Percentiles rank a stretch among this genome's conserved stretches.
Conservation (phyloP, 2,888 invertebrate species). For the Andrena bucephala region DNA sequence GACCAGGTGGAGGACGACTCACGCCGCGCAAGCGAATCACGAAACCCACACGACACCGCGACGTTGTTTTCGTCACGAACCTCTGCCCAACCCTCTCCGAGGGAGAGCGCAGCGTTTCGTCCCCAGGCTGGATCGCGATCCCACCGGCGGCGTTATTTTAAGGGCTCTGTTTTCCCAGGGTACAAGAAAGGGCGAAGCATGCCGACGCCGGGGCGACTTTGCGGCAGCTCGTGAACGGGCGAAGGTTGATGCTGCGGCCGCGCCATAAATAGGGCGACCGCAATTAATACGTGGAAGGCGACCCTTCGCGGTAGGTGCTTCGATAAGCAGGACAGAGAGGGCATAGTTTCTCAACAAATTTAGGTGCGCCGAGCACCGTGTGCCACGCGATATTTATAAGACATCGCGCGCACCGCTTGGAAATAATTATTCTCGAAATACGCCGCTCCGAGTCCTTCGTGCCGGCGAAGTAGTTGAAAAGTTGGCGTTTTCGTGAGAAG, state of each 20-base stretch:
- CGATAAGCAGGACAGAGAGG: constrained; percentile 30
- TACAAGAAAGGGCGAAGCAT: background rate
- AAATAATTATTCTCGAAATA: constrained; percentile 12
- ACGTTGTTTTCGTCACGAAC: constrained; percentile 42
- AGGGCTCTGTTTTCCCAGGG: background rate
- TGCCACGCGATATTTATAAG: constrained; percentile 36
- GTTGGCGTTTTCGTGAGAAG: constrained; percentile 1
- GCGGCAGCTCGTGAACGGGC: background rate
- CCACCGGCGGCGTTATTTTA: background rate
- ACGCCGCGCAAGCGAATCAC: constrained; percentile 7
- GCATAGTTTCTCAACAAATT: constrained; percentile 41
- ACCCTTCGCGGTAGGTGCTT: constrained; percentile 37
- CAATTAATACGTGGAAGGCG: constrained; percentile 43
- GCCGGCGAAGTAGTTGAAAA: background rate
- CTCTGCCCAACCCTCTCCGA: background rate
- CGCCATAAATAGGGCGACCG: constrained; percentile 47
- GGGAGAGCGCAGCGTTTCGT: background rate
- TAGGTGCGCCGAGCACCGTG: constrained; percentile 3
- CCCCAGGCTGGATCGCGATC: background rate
- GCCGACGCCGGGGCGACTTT: background rate
- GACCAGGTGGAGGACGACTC: constrained; percentile 7
- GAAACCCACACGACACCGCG: constrained; percentile 34
- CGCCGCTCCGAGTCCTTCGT: constrained; percentile 8
- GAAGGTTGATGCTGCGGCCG: constrained; percentile 16
- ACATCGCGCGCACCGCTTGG: background rate